phyloP scores from a whole-genome alignment of 2,797 vertebrate genomes.

The Etheostoma nigrum region DNA sequence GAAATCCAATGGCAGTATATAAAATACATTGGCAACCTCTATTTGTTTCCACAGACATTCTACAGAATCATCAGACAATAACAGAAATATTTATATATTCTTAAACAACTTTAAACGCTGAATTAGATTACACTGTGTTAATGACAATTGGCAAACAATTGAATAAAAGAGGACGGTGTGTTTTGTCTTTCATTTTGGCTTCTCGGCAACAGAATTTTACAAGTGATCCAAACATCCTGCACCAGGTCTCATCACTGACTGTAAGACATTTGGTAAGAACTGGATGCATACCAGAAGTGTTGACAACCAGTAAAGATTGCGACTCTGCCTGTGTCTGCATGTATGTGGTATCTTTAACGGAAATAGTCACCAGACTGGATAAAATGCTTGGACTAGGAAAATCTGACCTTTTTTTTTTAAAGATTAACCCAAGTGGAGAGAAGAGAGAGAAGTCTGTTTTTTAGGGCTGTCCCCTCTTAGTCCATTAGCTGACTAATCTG shows the following conservation, averaged over 20 bases:
- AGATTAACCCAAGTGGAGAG: neutral
- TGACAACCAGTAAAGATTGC: conserved; percentile 20
- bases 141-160: conserved; percentile 71
- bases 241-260: conserved; percentile 23
- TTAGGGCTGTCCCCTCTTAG: too few species aligned
- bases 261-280: conserved; percentile 41
- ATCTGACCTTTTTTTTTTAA: neutral
- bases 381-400: neutral
- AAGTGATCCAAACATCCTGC: conserved; percentile 42
- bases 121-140: conserved; percentile 69
- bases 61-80: conserved; percentile 65
- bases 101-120: conserved; percentile 72
- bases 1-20: conserved; percentile 60
- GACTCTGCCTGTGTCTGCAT: conserved; percentile 17
- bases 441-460: neutral
- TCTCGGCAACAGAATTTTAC: conserved; percentile 61
- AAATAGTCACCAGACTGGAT: conserved; percentile 17
- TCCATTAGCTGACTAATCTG: too few species aligned
- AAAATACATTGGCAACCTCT: conserved; percentile 80
- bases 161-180: conserved; percentile 41
- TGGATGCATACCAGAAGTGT: conserved; percentile 30
- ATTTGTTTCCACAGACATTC: conserved; percentile 70
- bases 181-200: conserved; percentile 68
- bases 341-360: neutral
- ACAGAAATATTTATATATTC: conserved; percentile 66